Evolutionary conservation across 2,797 vertebrate species (phyloP), one percentile per base, ranked within the genome.

Genomic region (Champsocephalus esox): DNA sequence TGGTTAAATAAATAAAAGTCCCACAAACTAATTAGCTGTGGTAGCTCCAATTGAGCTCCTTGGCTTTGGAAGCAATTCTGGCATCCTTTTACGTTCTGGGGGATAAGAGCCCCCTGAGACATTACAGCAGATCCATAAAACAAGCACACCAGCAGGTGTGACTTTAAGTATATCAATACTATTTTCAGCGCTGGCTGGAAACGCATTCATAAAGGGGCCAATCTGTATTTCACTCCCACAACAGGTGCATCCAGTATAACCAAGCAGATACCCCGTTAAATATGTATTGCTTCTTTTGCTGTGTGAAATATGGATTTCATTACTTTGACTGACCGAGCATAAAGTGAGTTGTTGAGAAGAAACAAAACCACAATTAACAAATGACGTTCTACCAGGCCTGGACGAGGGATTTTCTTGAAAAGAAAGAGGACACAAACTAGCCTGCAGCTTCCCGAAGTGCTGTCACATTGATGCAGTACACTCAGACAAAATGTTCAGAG

Each of bases 391-490:
- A 65, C 67, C 57, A 57, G 4, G 24, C 17, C 13, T 44, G 41
- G 69, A 46, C 1, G 41, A 48, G n/a, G 58, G 59, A 58, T 82
- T 70, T 76, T 56, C 83, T 48, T 64, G 67, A 32, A 61, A 56
- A 70, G 70, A 86, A 89, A 81, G 80, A 85, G 86, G 77, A 82
- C 81, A 78, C 72, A 76, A 75, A 78, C 28, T 82, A 57, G 87
- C 89, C 84, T 64, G 62, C 62, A 83, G 87, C 79, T 75, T 75
- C 82, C 79, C 58, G 59, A 88, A 75, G 77, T 83, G 73, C 87
- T 90, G 90, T 89, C 89, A 90, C 85, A 70, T 75, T 88, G 90
- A 88, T 85, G 87, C 79, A 79, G 63, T 77, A 70, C 56, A 34
- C 55, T 67, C 66, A 84, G 83, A 91, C 79, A 83, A 88, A 88